Percentiles rank a stretch among this genome's conserved stretches.
phyloP scores from a whole-genome alignment of 2,113 vertebrate species.

The Abramis brama region DNA sequence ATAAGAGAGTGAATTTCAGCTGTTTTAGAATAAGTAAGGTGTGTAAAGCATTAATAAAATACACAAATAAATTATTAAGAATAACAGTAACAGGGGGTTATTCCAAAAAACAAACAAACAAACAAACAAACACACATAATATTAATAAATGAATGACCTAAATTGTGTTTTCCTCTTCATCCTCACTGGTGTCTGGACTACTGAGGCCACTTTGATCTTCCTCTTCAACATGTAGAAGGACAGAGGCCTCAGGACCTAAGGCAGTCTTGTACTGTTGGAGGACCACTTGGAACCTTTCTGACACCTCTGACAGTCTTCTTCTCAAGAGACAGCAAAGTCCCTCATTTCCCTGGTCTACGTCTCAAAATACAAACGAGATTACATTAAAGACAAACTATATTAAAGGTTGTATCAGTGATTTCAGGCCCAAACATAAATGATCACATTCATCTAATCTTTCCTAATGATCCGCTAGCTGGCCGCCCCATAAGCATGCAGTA shows the following conservation, averaged over 20 bases:
- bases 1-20: neutral
- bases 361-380: neutral
- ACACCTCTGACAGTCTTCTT: neutral
- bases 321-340: neutral
- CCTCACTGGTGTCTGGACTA: neutral
- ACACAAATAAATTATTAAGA: no score
- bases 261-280: conserved; percentile 2
- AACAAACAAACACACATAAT: neutral
- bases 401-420: neutral
- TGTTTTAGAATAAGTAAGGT: neutral
- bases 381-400: neutral
- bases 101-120: neutral
- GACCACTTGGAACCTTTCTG: neutral
- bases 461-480: no score
- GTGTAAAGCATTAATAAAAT: neutral
- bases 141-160: neutral
- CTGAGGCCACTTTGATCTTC: neutral
- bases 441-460: no score
- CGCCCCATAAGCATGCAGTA: no score
- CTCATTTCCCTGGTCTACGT: neutral
- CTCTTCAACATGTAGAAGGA: neutral
- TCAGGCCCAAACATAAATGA: no score
- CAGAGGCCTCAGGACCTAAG: neutral
- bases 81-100: neutral
- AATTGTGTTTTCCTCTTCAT: conserved; percentile 9